Conservation (phyloP, 2,797 vertebrate genomes). For the Psittacula derbiana region DNA sequence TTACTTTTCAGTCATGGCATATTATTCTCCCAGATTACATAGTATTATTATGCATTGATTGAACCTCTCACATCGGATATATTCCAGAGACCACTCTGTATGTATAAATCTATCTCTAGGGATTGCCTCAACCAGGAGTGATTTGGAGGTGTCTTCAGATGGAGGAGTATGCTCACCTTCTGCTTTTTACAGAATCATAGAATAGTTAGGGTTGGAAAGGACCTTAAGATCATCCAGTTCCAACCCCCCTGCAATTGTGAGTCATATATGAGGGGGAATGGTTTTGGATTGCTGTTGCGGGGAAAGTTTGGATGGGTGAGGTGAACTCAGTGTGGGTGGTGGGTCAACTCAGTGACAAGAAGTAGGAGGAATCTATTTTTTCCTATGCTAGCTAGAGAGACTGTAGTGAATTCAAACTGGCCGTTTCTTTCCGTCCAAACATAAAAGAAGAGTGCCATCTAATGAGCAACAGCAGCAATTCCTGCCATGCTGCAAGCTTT, state of each 20-base stretch:
- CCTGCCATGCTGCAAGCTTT: neutral
- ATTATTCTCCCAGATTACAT: neutral
- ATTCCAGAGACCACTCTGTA: neutral
- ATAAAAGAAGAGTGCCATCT: constrained; percentile 43
- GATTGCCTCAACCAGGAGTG: neutral
- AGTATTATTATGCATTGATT: accelerated
- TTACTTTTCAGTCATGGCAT: neutral
- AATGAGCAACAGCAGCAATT: constrained; percentile 31
- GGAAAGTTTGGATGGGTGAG: neutral
- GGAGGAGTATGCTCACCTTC: neutral
- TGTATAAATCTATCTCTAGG: neutral
- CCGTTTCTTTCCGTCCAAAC: neutral
- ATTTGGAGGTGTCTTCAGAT: neutral
- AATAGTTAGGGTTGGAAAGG: too few species aligned
- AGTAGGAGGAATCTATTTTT: neutral
- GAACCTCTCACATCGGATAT: neutral
- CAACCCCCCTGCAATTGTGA: neutral
- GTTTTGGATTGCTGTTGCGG: neutral
- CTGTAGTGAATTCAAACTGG: neutral
- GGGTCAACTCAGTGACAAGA: neutral
- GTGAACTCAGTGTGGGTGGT: neutral
- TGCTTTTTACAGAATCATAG: neutral
- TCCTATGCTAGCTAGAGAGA: neutral
- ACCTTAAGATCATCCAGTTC: too few species aligned
- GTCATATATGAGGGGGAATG: neutral